Percentiles rank a stretch among this genome's conserved stretches.
These are phyloP conservation scores for Alloplasta piceator DNA, from an alignment of 2,888 invertebrate species.

Conservation along the genomic window DNA sequence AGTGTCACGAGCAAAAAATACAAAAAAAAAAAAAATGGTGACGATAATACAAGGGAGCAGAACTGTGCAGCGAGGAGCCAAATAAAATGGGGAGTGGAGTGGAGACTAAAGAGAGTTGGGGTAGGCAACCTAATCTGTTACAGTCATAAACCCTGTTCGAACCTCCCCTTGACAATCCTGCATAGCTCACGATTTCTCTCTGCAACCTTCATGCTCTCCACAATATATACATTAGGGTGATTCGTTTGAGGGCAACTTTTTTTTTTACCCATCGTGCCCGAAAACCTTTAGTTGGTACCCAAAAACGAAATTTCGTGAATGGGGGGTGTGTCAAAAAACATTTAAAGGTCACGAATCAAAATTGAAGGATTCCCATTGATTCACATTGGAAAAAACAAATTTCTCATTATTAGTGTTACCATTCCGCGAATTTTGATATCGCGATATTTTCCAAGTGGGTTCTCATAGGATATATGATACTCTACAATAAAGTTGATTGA, in stretches of 20 bases:
- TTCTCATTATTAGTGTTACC: no score
- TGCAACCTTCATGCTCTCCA: conserved; percentile 35
- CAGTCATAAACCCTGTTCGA: conserved; percentile 82
- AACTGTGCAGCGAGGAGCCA: conserved; percentile 39
- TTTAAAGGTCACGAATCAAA: no score
- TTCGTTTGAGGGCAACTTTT: no score
- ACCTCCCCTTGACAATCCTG: conserved; percentile 63
- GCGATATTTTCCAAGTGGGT: no score
- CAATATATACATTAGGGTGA: no score
- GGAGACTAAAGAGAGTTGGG: conserved; percentile 59
- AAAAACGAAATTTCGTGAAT: no score
- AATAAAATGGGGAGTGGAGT: conserved; percentile 48
- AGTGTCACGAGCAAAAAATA: conserved; percentile 63
- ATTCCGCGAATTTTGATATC: no score
- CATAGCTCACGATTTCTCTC: conserved; percentile 41
- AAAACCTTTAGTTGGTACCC: no score
- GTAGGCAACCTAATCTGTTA: conserved; percentile 81
- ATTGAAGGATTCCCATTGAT: background rate
- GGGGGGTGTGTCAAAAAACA: no score
- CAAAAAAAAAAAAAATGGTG: background rate
- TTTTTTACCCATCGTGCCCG: no score
- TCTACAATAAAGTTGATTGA: no score
- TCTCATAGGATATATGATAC: no score
- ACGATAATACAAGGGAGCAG: conserved; percentile 60
- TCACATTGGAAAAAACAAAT: background rate